These are phyloP conservation scores for Scaptomyza flava DNA, from an alignment of 2,888 invertebrate genomes.

Conservation along the genomic window DNA sequence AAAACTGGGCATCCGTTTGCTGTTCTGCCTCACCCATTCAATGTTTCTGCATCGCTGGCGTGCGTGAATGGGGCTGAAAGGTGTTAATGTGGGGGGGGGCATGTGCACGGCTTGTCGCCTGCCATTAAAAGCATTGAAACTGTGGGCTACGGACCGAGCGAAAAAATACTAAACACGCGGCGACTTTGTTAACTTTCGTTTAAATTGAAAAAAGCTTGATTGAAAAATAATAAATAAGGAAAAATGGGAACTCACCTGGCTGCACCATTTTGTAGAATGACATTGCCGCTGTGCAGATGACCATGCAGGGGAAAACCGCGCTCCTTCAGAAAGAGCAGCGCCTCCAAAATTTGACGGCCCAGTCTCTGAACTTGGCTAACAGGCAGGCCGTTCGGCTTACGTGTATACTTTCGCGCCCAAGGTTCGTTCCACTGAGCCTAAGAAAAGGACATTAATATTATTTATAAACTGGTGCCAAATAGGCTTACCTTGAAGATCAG, in stretches of 20 bases:
- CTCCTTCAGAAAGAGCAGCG: conserved; percentile 92
- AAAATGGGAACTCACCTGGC: conserved; percentile 87
- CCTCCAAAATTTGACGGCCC: conserved; percentile 94
- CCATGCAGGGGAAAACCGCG: conserved; percentile 94
- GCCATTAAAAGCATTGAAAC: conserved; percentile 29
- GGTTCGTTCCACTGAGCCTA: conserved; percentile 93
- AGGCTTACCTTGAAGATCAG: conserved; percentile 91
- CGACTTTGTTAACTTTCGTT: conserved; percentile 53
- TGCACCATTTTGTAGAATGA: conserved; percentile 95
- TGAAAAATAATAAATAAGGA: neutral
- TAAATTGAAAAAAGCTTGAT: no score
- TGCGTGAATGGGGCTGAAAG: conserved; percentile 9
- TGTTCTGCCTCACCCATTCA: conserved; percentile 39
- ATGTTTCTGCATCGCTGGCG: conserved; percentile 8
- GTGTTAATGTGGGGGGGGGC: conserved; percentile 4
- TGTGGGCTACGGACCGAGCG: conserved; percentile 2
- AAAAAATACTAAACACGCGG: neutral
- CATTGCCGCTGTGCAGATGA: conserved; percentile 95
- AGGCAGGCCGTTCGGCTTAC: conserved; percentile 89
- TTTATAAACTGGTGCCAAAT: no score
- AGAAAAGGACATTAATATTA: neutral
- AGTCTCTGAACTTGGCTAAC: conserved; percentile 93
- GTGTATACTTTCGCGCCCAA: conserved; percentile 90
- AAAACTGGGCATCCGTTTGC: conserved; percentile 43
- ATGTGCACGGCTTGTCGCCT: conserved; percentile 50